Evolutionary conservation across 2,113 vertebrate genomes (phyloP).

Genomic region (Thamnophis sirtalis): DNA sequence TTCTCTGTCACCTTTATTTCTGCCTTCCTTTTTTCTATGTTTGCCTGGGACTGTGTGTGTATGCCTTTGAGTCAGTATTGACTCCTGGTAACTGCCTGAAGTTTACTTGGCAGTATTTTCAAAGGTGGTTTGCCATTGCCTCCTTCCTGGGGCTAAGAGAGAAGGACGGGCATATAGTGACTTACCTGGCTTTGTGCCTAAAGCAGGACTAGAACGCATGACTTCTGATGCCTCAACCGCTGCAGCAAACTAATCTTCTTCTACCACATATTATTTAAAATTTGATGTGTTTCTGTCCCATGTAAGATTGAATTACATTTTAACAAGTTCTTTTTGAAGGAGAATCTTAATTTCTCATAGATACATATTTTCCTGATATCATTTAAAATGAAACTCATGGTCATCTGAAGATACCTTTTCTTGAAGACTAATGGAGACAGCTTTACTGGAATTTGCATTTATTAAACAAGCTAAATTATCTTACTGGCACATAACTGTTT

Average conservation of each 20-base stretch:
- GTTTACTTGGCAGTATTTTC: not conserved
- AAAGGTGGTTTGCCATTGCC: not conserved
- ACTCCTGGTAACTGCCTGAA: not conserved
- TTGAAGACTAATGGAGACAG: not conserved
- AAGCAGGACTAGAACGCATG: not conserved
- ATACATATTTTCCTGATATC: not conserved
- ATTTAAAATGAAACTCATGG: not conserved
- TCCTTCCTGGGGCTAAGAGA: not conserved
- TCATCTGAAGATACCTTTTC: not conserved
- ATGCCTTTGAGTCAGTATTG: not conserved
- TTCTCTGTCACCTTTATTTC: not conserved
- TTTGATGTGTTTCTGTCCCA: not conserved
- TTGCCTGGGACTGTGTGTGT: too few relatives aligned
- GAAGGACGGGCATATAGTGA: not conserved
- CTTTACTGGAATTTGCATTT: not conserved
- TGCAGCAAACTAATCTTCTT: not conserved
- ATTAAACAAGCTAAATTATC: slow-evolving; percentile 30
- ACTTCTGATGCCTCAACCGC: not conserved
- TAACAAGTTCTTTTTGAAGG: not conserved
- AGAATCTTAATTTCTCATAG: not conserved
- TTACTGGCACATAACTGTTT: slow-evolving; percentile 10
- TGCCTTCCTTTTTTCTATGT: not conserved
- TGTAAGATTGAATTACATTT: not conserved
- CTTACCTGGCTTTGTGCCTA: not conserved
- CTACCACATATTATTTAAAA: not conserved